Evolutionary conservation across 2,888 invertebrate genomes (phyloP), one percentile per base, ranked within the genome.

Genomic region (Nemurella pictetii): DNA sequence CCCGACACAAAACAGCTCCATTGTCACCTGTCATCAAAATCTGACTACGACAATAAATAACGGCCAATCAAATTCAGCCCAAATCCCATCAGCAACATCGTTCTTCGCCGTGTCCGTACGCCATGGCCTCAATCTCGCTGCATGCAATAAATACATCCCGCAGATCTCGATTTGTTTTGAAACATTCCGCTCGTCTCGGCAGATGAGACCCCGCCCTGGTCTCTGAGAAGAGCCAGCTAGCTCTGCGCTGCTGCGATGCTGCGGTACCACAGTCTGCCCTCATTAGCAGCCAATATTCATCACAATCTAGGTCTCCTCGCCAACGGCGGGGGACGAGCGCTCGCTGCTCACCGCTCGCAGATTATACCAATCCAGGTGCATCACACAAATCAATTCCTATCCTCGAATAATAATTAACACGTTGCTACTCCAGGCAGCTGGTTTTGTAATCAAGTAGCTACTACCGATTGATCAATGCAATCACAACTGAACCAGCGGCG

Each of bases 71-170:
- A 55, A 55, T 20, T 55, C 55, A 55, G 55, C 55, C 55, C 55
- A 55, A 55, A 55, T 55, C 55, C 12, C 9, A 55, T 55, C 55
- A 1, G 15, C 9, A 20, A 20, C 55, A 55, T 55, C 55, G 55
- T 20, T 55, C 5, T 55, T 55, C 55, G 55, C 20, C 3, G 55
- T n/a, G 20, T 55, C 55, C 20, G 55, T n/a, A n/a, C 20, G 29
- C 29, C n/a, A n/a, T 78, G 78, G 78, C 78, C 78, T 78, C 78
- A 78, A 78, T 78, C 78, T 2, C 29, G 20, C 78, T 20, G n/a
- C 78, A 0, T 78, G 29, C 29, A n/a, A 29, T 3, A 12, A 30
- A 77, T 32, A 55, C 55, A 29, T 30, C 78, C 30, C 78, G 78
- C 29, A 27, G 75, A 28, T 75, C 75, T 12, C 55, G n/a, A n/a